A percentile compares a stretch with the other conserved stretches of the same genome.
Conservation (phyloP, 2,113 vertebrate genomes). For the Todiramphus chloris region DNA sequence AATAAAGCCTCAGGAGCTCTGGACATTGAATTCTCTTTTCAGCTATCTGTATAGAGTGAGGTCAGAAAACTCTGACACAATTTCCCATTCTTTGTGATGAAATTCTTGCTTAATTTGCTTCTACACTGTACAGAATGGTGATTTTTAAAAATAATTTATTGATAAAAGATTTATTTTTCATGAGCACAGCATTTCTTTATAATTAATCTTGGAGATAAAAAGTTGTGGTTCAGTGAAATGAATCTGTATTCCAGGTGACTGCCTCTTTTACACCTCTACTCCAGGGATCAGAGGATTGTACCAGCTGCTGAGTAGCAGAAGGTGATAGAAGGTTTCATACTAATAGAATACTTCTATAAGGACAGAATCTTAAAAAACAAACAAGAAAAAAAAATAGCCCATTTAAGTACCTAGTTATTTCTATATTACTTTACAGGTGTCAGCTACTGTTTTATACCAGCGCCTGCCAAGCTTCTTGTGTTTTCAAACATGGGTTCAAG, state of each 20-base stretch:
- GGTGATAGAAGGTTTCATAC: not conserved
- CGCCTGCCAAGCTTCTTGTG: not conserved
- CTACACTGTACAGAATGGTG: not conserved
- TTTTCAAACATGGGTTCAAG: not conserved
- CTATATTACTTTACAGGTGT: not conserved
- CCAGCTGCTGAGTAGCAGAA: slow-evolving; percentile 2
- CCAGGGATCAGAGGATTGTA: not conserved
- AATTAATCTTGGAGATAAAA: not conserved
- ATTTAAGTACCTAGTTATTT: not conserved
- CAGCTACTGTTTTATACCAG: not conserved
- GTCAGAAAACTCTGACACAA: not conserved
- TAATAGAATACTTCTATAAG: not conserved
- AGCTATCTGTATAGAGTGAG: not conserved
- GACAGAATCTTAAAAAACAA: not conserved
- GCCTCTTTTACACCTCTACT: not conserved
- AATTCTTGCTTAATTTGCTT: not conserved
- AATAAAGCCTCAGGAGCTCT: not conserved
- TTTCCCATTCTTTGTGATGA: not conserved
- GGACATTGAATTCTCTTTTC: not conserved
- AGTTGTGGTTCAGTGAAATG: not conserved
- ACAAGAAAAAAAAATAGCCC: not conserved
- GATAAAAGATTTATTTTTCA: not conserved
- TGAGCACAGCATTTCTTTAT: not conserved
- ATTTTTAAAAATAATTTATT: not conserved
- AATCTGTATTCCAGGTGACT: not conserved